Conservation (phyloP, 2,797 vertebrate species). For the Chromis chromis region DNA sequence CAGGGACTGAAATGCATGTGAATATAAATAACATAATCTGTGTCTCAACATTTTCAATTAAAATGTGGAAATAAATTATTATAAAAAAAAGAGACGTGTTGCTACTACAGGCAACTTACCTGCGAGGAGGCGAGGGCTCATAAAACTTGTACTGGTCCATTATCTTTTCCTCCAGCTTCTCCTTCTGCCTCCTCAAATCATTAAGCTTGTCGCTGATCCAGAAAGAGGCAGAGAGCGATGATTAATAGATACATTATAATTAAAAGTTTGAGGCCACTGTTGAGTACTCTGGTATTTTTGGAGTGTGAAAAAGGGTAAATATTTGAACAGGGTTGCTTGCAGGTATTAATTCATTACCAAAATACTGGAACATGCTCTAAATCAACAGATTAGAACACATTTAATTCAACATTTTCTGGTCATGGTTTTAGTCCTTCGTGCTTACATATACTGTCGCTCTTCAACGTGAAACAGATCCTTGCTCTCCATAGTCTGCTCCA, state of each 20-base stretch:
- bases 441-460: slow-evolving; percentile 97
- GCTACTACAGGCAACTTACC: slow-evolving; percentile 77
- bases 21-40: slow-evolving; percentile 3
- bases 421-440: neutral
- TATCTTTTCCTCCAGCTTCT: slow-evolving; percentile 99
- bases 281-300: slow-evolving; percentile 2
- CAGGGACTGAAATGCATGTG: neutral
- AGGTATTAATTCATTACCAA: neutral
- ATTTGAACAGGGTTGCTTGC: neutral
- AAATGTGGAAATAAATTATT: neutral
- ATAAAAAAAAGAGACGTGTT: neutral
- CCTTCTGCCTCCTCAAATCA: slow-evolving; percentile 96
- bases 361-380: neutral
- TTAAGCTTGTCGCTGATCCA: slow-evolving; percentile 93
- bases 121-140: slow-evolving; percentile 94
- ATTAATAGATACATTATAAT: neutral
- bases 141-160: slow-evolving; percentile 99
- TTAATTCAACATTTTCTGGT: neutral
- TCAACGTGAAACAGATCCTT: slow-evolving; percentile 98
- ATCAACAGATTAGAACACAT: neutral
- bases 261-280: neutral
- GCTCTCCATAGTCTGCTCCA: slow-evolving; percentile 99
- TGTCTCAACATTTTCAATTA: neutral
- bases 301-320: neutral
- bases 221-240: slow-evolving; percentile 9